Base-by-base conservation (phyloP, 1,140 invertebrate genomes). In the Drosophila bifasciata region DNA sequence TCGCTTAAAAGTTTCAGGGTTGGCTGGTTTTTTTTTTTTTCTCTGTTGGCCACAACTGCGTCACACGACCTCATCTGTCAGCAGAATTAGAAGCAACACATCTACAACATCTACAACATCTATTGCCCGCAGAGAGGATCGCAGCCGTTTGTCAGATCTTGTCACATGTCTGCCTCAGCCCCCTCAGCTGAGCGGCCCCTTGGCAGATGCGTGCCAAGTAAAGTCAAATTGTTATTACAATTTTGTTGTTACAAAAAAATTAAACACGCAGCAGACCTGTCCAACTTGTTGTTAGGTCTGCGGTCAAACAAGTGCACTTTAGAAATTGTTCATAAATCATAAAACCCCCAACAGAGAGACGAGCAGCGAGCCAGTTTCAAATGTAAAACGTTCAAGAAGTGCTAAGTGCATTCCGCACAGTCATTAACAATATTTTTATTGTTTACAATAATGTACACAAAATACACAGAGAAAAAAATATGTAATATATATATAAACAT, bases 251-350 rank as follows among this genome's bases (percentile, higher is more conserved):
- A 60, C 49, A 78, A 66, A 62, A 50, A 63, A 58, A 76, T 50
- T 55, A 32, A 60, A 59, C 45, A 28, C 23, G 19, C 48, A 53
- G 40, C 77, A 59, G 44, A 86, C 84, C 58, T 62, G 83, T 88
- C 75, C 84, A 63, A 88, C 84, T 80, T 89, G 83, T 89, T 86
- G 84, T 74, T 88, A 75, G 32, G 81, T 77, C 80, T 80, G 83
- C 84, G 83, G 83, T 89, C 83, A 88, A 88, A 88, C 83, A 88
- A 88, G 83, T 88, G 83, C 83, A 88, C 83, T 88, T 88, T 88
- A 88, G 78, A 89, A 88, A 88, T 88, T 89, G 83, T 77, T 88
- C 83, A 83, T 88, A 88, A 88, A 88, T 88, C 84, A 89, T 84
- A 84, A 83, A 76, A n/a, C n/a, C 62, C 60, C 28, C 45, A 45